Base-by-base conservation (phyloP, 1,140 invertebrate genomes). In the Telenomus remus region DNA sequence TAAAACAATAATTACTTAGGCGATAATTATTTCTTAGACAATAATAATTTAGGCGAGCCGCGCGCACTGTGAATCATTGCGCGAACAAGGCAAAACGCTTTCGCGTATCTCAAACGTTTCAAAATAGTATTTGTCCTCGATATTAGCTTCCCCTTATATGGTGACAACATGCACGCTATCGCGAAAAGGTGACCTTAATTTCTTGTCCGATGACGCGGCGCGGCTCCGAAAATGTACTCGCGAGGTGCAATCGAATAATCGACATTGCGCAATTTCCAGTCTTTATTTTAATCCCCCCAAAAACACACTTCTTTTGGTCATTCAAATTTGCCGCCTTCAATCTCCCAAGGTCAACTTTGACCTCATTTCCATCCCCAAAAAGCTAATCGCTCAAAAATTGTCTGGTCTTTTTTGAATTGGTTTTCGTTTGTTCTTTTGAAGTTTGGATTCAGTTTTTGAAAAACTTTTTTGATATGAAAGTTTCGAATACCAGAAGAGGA, bases 71-170 rank as follows among this genome's bases (percentile, higher is more conserved):
- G 76, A 79, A 75, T 79, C 76, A 79, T 75, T 79, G 65, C 39
- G 37, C 72, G 14, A 68, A 69, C 63, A 79, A 79, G 76, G 72
- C 63, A 71, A 75, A 35, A 12, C 56, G 61, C 72, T 79, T 79
- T 72, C 73, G 68, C 68, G 59, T 69, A 60, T 56, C 56, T 37
- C 59, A 75, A 51, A 65, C 48, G 68, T 79, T 76, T 76, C 72
- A 79, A 79, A 79, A 76, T 76, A 66, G 72, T 72, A 72, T 76
- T 76, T 60, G 65, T 79, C 69, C 77, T 61, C 69, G 69, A 72
- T 79, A 79, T 79, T 79, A 73, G 72, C 51, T 76, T 55, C 55
- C 51, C 73, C 68, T 65, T 79, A 70, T 75, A 55, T 70, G 72
- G 77, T 50, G 34, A 72, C 43, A 73, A 55, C 60, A 60, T 69